Conservation (phyloP, 2,797 vertebrate species). For the Allobates femoralis region DNA sequence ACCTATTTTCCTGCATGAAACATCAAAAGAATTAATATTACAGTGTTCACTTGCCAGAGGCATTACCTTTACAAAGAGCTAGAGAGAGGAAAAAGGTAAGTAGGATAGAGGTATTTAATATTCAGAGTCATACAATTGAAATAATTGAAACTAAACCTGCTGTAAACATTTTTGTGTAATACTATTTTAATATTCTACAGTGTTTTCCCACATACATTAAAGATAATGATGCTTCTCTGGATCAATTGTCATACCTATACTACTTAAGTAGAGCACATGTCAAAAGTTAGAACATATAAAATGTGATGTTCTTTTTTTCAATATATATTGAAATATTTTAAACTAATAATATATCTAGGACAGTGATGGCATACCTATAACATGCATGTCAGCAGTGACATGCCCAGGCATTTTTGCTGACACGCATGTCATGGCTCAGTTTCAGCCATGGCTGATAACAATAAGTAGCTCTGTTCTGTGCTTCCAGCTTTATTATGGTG, state of each 20-base stretch:
- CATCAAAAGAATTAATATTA: constrained; percentile 43
- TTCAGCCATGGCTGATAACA: no score
- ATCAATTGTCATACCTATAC: not conserved
- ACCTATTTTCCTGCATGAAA: constrained; percentile 49
- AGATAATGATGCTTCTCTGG: not conserved
- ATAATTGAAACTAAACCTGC: not conserved
- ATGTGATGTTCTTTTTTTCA: no score
- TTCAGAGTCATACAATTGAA: constrained; percentile 27
- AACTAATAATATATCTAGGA: no score
- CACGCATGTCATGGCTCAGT: no score
- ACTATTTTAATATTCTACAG: constrained; percentile 14
- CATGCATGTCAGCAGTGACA: no score
- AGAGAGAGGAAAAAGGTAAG: constrained; percentile 1
- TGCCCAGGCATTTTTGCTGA: no score
- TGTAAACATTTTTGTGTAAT: not conserved
- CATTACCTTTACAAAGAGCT: constrained; percentile 12
- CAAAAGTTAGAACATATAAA: no score
- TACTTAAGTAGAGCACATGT: not conserved
- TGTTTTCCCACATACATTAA: not conserved
- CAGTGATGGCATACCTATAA: no score
- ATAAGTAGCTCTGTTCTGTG: no score
- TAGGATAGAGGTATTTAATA: constrained; percentile 25
- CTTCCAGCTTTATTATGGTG: no score
- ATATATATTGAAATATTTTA: no score
- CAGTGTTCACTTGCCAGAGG: constrained; percentile 7